These are phyloP conservation scores for Anthopleura sola DNA, from an alignment of 64 coral and sea anemone species.

Conservation along the genomic window DNA sequence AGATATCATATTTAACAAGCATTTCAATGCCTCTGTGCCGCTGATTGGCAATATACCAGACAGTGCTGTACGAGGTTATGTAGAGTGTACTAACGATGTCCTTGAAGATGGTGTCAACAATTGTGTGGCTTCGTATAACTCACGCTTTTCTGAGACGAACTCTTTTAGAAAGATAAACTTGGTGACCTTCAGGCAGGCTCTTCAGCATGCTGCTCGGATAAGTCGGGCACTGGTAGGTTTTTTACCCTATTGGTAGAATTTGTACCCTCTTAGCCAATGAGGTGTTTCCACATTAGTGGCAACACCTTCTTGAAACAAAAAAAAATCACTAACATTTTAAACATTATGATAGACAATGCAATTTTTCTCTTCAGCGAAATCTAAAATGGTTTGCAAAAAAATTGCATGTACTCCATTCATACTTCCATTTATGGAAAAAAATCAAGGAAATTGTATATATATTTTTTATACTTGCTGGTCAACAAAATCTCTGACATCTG, in stretches of 20 bases:
- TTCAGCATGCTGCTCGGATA: conserved; percentile 79
- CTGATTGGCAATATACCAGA: conserved; percentile 41
- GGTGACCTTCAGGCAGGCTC: conserved; percentile 74
- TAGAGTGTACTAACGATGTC: conserved; percentile 67
- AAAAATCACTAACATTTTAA: too few relatives aligned
- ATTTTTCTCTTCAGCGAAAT: too few relatives aligned
- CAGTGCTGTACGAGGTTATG: conserved; percentile 52
- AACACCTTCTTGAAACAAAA: too few relatives aligned
- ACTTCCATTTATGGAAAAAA: too few relatives aligned
- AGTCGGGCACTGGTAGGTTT: conserved; percentile 85
- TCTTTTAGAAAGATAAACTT: conserved; percentile 54
- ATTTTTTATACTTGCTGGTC: too few relatives aligned
- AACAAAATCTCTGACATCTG: too few relatives aligned
- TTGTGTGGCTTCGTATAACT: conserved; percentile 62
- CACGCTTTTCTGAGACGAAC: conserved; percentile 9
- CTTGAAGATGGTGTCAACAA: conserved; percentile 73
- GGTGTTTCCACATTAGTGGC: too few relatives aligned
- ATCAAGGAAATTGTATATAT: too few relatives aligned
- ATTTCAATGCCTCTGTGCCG: conserved; percentile 57
- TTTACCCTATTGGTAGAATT: background rate
- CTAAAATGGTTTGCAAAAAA: too few relatives aligned
- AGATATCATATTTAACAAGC: conserved; percentile 80
- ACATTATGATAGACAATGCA: too few relatives aligned
- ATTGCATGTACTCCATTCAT: too few relatives aligned
- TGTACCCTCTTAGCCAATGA: too few relatives aligned